Conservation (phyloP, 2,113 vertebrate genomes). For the Oncorhynchus nerka region DNA sequence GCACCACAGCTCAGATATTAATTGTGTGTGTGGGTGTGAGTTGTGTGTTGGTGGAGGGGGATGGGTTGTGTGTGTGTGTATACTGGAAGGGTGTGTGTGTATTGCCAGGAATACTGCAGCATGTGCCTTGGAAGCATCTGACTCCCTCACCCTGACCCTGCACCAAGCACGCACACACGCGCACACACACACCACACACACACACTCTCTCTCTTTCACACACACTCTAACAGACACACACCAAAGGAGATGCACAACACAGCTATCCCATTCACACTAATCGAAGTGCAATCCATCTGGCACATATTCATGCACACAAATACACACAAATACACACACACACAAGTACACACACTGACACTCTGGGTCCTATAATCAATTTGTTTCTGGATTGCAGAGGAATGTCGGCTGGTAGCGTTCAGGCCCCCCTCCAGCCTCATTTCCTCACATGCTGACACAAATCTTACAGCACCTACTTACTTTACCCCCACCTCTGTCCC, state of each 20-base stretch:
- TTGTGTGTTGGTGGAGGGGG: no score
- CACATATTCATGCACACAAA: not conserved
- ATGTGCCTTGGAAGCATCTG: no score
- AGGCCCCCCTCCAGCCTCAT: conserved; percentile 31
- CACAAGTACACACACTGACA: conserved; percentile 1
- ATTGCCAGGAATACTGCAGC: no score
- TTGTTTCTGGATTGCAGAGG: conserved; percentile 57
- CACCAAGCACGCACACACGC: not conserved
- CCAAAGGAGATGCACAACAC: conserved; percentile 19
- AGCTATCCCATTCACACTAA: conserved; percentile 50
- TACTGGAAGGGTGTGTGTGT: no score
- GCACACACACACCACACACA: not conserved
- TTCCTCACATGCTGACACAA: conserved; percentile 26
- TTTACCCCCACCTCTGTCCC: conserved; percentile 8
- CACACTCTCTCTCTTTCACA: not conserved
- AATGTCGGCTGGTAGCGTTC: conserved; percentile 66
- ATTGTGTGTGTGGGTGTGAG: no score
- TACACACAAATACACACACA: not conserved
- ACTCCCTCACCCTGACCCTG: not conserved
- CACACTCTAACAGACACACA: not conserved
- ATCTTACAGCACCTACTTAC: conserved; percentile 5
- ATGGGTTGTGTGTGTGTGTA: no score
- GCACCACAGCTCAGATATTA: no score
- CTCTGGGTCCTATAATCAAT: conserved; percentile 63
- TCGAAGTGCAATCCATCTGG: conserved; percentile 64